phyloP scores from a whole-genome alignment of 1,140 invertebrate genomes.

The Copidosoma floridanum region DNA sequence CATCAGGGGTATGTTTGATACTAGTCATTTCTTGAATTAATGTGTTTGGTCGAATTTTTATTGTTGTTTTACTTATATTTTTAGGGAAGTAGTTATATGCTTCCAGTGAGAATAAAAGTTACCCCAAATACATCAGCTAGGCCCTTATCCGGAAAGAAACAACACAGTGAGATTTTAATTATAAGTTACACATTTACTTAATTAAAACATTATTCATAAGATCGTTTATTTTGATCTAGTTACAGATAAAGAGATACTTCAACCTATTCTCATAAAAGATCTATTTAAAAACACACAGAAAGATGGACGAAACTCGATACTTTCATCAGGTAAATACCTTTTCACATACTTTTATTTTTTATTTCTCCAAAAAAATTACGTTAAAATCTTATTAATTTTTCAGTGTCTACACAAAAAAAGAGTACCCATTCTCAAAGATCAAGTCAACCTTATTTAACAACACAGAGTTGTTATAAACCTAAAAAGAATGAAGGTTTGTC shows the following conservation, averaged over 20 bases:
- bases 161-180: slow-evolving; percentile 4
- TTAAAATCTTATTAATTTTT: not conserved
- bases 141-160: slow-evolving; percentile 21
- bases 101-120: slow-evolving; percentile 23
- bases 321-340: slow-evolving; percentile 20
- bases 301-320: not conserved
- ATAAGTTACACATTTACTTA: not conserved
- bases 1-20: slow-evolving; percentile 11
- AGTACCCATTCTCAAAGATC: slow-evolving; percentile 21
- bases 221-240: not conserved
- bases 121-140: slow-evolving; percentile 12
- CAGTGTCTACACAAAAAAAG: slow-evolving; percentile 23
- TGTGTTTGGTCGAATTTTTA: no score
- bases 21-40: no score
- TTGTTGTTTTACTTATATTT: not conserved
- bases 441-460: slow-evolving; percentile 3
- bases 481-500: slow-evolving; percentile 20
- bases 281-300: slow-evolving; percentile 19
- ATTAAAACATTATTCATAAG: not conserved
- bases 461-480: slow-evolving; percentile 15
- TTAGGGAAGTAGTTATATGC: slow-evolving; percentile 15
- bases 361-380: not conserved
- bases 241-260: slow-evolving; percentile 20
- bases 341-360: not conserved
- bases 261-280: slow-evolving; percentile 26